Evolutionary conservation across 2,888 invertebrate species (phyloP), one percentile per base, ranked within the genome.

Genomic region (Cephus rjabovi): DNA sequence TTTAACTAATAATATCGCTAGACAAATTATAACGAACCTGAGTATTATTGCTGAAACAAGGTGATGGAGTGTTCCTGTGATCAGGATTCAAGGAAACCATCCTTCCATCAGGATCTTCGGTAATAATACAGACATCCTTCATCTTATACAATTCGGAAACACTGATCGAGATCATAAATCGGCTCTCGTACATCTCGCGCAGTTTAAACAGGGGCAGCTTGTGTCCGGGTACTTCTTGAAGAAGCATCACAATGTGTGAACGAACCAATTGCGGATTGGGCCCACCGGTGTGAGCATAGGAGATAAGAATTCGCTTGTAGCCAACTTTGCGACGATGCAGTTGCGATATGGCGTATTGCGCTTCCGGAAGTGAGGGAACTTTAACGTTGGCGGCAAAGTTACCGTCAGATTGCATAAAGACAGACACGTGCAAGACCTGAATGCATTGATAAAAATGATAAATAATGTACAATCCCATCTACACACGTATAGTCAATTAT

Each of bases 251-350:
- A 2, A 97, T 95, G 85, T 97, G 95, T 0, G 95, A 94, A 81
- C 95, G 92, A 11, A 95, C 92, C 1, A 95, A 93, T 79, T 95
- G 94, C 3, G 94, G 94, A 85, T 95, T 95, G 0, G 95, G 93
- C 0, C 94, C 93, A 11, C 93, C 93, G 9, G 93, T 94, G 78
- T 95, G 94, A 34, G 94, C 95, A 80, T 96, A 93, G 0, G 96
- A 94, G 83, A 98, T 96, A 82, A 96, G 94, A 79, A 98, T 96
- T 75, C 97, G 93, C 86, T 96, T 96, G 83, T 95, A 95, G 11
- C 96, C 97, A 79, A 98, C 93, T 88, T 96, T 96, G 79, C 95
- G 95, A 78, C 97, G 94, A 91, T 98, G 97, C 75, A 97, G 93
- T 87, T 96, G 95, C 0, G 97, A 96, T 82, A 98, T 97, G 56